Percentiles rank a stretch among this genome's conserved stretches.
These are phyloP conservation scores for Chondrosia reniformis DNA, from an alignment of 37 sponge, comb jelly and placozoan species.

Conservation along the genomic window DNA sequence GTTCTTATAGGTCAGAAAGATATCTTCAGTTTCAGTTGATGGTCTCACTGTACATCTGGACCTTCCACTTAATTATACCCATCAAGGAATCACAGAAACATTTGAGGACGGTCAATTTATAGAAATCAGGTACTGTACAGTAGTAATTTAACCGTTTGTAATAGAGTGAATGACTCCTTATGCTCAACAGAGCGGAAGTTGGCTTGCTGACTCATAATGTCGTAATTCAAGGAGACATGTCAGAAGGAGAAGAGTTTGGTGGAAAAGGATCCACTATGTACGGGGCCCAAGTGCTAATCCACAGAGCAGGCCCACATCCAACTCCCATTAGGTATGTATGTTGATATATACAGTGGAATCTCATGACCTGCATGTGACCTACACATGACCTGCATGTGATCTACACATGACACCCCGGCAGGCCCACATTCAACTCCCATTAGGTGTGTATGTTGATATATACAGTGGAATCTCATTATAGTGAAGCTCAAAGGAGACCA, in stretches of 20 bases:
- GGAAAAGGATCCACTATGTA: constrained; percentile 67
- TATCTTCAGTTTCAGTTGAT: constrained; percentile 44
- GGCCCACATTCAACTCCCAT: background rate
- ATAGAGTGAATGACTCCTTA: background rate
- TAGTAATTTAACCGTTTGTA: background rate
- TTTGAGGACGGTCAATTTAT: constrained; percentile 75
- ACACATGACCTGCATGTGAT: no score
- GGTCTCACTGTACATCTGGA: constrained; percentile 36
- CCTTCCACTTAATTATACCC: constrained; percentile 43
- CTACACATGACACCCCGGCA: background rate
- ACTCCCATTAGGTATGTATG: constrained; percentile 61
- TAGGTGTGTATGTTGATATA: no score
- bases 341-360: background rate
- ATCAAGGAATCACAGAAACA: constrained; percentile 66
- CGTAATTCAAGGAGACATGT: constrained; percentile 59
- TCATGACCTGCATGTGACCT: no score
- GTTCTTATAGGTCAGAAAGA: no score
- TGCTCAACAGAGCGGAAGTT: constrained; percentile 65
- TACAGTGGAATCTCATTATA: no score
- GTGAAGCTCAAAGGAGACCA: no score
- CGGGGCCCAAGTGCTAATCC: constrained; percentile 78
- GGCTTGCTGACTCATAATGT: constrained; percentile 85
- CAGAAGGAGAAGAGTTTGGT: background rate
- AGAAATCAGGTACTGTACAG: constrained; percentile 59
- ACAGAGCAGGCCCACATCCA: constrained; percentile 68